These are phyloP conservation scores for Temnothorax ravouxi DNA, from an alignment of 2,888 invertebrate genomes.

Conservation along the genomic window DNA sequence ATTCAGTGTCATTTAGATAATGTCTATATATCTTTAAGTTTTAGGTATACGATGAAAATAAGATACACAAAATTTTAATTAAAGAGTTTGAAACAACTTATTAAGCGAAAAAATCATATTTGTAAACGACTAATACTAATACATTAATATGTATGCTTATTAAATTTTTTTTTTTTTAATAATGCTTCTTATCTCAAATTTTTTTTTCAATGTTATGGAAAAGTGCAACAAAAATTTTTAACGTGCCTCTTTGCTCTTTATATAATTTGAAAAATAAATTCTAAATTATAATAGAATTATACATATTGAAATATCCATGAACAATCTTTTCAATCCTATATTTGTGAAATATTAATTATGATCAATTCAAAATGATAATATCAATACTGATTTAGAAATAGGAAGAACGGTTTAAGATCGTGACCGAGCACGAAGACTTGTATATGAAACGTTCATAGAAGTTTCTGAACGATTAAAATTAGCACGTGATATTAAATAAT, in stretches of 20 bases:
- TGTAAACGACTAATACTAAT: background rate
- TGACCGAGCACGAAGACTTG: background rate
- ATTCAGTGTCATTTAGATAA: slow-evolving; percentile 6
- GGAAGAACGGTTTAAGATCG: too few species aligned
- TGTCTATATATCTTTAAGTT: background rate
- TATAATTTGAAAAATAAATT: background rate
- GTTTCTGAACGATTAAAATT: background rate
- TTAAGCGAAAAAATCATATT: background rate
- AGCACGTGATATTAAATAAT: background rate
- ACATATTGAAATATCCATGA: background rate
- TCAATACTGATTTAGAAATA: background rate
- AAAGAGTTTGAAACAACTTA: background rate
- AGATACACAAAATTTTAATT: slow-evolving; percentile 2
- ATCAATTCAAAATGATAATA: background rate
- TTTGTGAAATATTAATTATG: slow-evolving; percentile 5
- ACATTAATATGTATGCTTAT: background rate
- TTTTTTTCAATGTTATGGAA: background rate
- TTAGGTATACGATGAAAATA: background rate
- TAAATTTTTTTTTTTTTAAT: background rate
- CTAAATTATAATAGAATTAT: background rate
- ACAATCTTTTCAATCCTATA: background rate
- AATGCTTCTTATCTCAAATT: background rate
- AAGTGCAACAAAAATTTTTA: background rate
- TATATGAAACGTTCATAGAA: background rate
- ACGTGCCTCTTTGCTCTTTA: background rate